A percentile compares a stretch with the other conserved stretches of the same genome.
phyloP scores from a whole-genome alignment of 2,888 invertebrate genomes.

The Serrognathus titanus region DNA sequence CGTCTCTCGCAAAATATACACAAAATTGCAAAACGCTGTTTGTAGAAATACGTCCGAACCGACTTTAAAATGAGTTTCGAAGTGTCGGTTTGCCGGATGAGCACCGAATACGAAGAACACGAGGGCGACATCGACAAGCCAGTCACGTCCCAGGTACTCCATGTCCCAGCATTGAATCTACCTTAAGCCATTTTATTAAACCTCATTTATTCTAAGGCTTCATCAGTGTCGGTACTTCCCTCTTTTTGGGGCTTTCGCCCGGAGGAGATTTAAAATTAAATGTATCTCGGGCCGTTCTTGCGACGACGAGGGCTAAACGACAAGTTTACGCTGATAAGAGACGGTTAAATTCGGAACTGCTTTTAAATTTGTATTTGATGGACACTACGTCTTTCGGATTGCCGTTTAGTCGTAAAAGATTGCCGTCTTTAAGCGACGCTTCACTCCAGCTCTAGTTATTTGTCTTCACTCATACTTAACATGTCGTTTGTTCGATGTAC shows the following conservation, averaged over 20 bases:
- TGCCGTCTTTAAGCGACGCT: too few species aligned
- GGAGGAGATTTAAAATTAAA: conserved; percentile 7
- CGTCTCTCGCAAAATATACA: too few species aligned
- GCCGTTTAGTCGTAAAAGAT: too few species aligned
- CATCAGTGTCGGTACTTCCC: conserved; percentile 31
- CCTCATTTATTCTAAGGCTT: conserved; percentile 39
- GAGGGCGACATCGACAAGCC: conserved; percentile 32
- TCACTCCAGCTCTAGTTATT: too few species aligned
- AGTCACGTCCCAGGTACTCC: conserved; percentile 37
- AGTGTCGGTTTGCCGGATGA: not conserved
- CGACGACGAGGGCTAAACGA: conserved; percentile 2
- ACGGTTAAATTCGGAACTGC: too few species aligned
- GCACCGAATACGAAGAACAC: not conserved
- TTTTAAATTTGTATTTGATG: too few species aligned
- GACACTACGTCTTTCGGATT: too few species aligned
- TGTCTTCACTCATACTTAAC: too few species aligned
- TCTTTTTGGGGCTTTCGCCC: conserved; percentile 11
- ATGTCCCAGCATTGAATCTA: conserved; percentile 37
- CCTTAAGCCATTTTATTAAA: conserved; percentile 40
- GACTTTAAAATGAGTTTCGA: not conserved
- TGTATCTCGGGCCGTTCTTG: conserved; percentile 5
- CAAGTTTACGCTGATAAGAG: too few species aligned
- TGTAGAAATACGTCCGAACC: too few species aligned
- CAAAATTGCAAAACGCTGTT: too few species aligned
- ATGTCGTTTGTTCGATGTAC: too few species aligned